phyloP scores from a whole-genome alignment of 2,888 invertebrate genomes.

The Melanostoma scalare region DNA sequence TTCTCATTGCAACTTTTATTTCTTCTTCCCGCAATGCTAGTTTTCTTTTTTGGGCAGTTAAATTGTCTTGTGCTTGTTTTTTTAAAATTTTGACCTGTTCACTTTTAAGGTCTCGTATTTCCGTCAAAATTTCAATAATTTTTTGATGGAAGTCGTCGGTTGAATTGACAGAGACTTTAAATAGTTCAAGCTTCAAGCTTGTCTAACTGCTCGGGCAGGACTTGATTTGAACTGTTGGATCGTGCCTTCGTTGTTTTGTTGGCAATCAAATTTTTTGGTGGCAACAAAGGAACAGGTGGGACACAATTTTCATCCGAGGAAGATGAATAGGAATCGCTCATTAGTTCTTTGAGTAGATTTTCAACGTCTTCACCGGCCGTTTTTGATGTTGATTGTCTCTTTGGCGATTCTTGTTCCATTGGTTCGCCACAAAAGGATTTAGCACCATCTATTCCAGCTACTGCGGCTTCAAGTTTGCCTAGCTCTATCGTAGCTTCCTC shows the following conservation, averaged over 20 bases:
- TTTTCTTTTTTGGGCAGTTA: not conserved
- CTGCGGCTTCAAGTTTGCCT: not conserved
- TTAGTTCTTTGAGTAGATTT: no score
- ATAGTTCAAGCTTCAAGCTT: not conserved
- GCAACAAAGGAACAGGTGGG: no score
- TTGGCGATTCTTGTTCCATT: not conserved
- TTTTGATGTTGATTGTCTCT: no score
- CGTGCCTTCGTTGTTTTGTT: no score
- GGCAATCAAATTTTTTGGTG: no score
- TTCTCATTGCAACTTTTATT: not conserved
- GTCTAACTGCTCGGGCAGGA: not conserved
- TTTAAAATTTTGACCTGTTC: not conserved
- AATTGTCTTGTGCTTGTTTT: not conserved
- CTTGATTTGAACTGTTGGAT: not conserved
- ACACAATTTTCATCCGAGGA: no score
- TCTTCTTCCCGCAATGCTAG: not conserved
- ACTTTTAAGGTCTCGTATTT: not conserved
- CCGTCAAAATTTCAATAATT: not conserved
- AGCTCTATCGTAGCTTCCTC: no score
- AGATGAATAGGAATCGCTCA: no score
- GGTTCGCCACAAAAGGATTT: not conserved
- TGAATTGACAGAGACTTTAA: not conserved
- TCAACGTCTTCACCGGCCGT: no score
- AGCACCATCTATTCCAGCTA: not conserved
- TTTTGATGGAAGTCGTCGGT: conserved; percentile 2